Evolutionary conservation across 2,888 invertebrate genomes (phyloP), one percentile per base, ranked within the genome.

Genomic region (Tipula unca): DNA sequence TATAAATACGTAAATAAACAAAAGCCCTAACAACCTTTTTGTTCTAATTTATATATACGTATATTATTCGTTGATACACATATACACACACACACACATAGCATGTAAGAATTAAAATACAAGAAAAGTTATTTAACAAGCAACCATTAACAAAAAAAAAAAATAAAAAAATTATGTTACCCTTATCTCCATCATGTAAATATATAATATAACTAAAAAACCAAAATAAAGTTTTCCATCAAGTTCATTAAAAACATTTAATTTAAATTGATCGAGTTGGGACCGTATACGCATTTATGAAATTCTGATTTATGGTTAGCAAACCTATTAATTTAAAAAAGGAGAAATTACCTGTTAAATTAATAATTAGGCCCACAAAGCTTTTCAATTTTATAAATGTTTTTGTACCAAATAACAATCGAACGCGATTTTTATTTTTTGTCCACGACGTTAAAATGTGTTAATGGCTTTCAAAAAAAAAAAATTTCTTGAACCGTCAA

Each of bases 171-270:
- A 25, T 69, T 69, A 10, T 69, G 25, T 69, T 69, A 69, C 69
- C 69, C 69, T 69, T 69, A 69, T 25, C 69, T 10, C 69, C 25
- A 69, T 69, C 25, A 69, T 69, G 4, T 54, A 54, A 54, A n/a
- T 54, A 54, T 17, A 13, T 17, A 39, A 39, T 1, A 48, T 10
- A 69, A 69, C 69, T 14, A 20, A 69, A 69, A 6, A n/a, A n/a
- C n/a, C 20, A 69, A 69, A 48, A 54, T 54, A 6, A 69, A 69
- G 69, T 69, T 69, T 69, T 69, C 25, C 69, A 69, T 69, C 69
- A 69, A 69, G 69, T 69, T 69, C 69, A 69, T 69, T 69, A 69
- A 69, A 69, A 69, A 8, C 69, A 69, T 69, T 69, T 69, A 69
- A 69, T 69, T 69, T 69, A 69, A 69, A 69, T 69, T 69, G 69